Conservation (phyloP, 2,113 vertebrate species). For the Bos javanicus region DNA sequence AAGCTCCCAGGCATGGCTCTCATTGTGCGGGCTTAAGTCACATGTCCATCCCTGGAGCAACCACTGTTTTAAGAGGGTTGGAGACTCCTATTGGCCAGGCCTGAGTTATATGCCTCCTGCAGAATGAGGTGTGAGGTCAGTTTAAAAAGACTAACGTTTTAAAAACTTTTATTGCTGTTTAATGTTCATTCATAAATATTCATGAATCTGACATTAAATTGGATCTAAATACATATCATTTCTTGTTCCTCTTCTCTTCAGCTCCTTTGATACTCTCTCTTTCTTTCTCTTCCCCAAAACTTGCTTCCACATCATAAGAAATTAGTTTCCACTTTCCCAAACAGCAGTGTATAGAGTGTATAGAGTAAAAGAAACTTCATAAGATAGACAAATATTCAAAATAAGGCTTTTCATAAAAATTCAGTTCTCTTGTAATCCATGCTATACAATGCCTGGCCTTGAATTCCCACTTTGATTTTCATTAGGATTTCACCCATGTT, state of each 20-base stretch:
- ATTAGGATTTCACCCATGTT: background rate
- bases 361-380: background rate
- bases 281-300: background rate
- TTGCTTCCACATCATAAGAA: background rate
- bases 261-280: background rate
- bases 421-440: background rate
- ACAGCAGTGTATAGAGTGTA: background rate
- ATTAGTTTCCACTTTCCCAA: background rate
- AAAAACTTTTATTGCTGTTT: background rate
- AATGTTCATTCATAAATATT: background rate
- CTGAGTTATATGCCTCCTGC: background rate
- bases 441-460: background rate
- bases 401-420: background rate
- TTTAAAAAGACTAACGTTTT: constrained; percentile 11
- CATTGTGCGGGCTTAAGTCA: background rate
- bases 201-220: background rate
- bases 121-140: background rate
- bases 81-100: background rate
- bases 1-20: background rate
- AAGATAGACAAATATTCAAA: background rate
- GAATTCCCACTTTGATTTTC: background rate
- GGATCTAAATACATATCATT: background rate
- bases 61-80: background rate
- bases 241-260: background rate
- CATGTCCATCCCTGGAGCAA: background rate